A percentile compares a stretch with the other conserved stretches of the same genome.
phyloP scores from a whole-genome alignment of 1,140 invertebrate genomes.

The Paracyclopina nana region DNA sequence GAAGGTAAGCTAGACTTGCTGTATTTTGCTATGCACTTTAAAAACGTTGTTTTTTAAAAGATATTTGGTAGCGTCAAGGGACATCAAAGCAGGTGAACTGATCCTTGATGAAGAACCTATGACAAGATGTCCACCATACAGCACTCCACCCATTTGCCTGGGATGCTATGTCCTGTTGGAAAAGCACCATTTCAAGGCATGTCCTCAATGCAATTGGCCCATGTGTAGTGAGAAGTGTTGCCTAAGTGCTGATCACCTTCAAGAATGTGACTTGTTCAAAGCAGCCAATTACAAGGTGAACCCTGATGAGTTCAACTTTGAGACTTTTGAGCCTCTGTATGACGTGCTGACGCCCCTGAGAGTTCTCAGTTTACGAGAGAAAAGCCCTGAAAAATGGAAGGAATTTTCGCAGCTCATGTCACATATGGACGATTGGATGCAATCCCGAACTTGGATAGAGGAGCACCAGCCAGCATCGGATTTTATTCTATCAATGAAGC shows the following conservation, averaged over 20 bases:
- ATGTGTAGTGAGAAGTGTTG: not conserved
- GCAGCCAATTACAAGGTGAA: not conserved
- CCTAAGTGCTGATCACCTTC: not conserved
- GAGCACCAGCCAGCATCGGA: not conserved
- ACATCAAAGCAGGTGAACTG: not conserved
- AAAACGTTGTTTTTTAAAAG: not conserved
- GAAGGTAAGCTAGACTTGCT: not conserved
- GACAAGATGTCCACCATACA: not conserved
- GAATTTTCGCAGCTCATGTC: not conserved
- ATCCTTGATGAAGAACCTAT: not conserved
- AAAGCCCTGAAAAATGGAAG: not conserved
- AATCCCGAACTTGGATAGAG: not conserved
- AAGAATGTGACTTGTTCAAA: not conserved
- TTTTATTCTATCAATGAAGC: not conserved
- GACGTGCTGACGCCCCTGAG: not conserved
- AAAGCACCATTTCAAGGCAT: too few species aligned
- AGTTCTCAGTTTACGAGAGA: not conserved
- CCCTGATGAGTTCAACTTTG: not conserved
- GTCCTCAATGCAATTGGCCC: not conserved
- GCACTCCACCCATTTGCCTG: not conserved
- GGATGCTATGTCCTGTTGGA: not conserved
- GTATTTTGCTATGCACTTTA: not conserved
- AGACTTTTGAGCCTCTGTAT: not conserved
- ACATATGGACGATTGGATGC: not conserved
- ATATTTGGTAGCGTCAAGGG: not conserved